phyloP scores from a whole-genome alignment of 2,113 vertebrate genomes.

The Sceloporus undulatus region DNA sequence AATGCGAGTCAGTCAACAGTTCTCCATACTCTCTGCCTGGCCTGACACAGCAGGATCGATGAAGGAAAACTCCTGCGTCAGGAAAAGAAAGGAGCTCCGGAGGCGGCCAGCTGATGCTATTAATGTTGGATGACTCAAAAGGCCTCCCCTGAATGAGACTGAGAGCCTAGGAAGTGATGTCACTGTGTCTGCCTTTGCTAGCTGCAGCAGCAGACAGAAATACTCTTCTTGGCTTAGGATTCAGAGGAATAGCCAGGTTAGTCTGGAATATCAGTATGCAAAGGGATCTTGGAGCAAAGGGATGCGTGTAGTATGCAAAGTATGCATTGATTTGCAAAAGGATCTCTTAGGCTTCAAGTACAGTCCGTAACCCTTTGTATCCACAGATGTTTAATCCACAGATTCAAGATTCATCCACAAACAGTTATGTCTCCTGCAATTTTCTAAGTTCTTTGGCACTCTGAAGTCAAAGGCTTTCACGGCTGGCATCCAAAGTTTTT shows the following conservation, averaged over 20 bases:
- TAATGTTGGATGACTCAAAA: not conserved
- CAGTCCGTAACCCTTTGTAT: not conserved
- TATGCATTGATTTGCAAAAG: not conserved
- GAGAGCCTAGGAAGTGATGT: slow-evolving; percentile 21
- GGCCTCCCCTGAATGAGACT: slow-evolving; percentile 11
- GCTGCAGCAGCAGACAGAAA: slow-evolving; percentile 24
- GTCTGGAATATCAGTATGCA: no score
- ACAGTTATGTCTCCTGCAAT: no score
- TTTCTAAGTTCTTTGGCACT: no score
- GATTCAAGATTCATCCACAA: no score
- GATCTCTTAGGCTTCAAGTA: not conserved
- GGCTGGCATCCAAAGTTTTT: no score
- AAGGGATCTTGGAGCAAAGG: not conserved
- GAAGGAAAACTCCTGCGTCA: not conserved
- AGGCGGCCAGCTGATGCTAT: slow-evolving; percentile 5
- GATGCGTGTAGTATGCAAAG: not conserved
- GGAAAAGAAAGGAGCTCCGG: not conserved
- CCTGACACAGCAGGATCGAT: not conserved
- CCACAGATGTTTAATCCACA: not conserved
- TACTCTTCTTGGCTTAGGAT: not conserved
- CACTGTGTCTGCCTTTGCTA: slow-evolving; percentile 40
- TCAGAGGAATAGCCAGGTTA: no score
- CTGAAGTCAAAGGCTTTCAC: no score
- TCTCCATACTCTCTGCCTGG: not conserved
- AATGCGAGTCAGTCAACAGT: not conserved